A percentile compares a stretch with the other conserved stretches of the same genome.
phyloP scores from a whole-genome alignment of 2,888 invertebrate species.

The Euspilapteryx auroguttella region DNA sequence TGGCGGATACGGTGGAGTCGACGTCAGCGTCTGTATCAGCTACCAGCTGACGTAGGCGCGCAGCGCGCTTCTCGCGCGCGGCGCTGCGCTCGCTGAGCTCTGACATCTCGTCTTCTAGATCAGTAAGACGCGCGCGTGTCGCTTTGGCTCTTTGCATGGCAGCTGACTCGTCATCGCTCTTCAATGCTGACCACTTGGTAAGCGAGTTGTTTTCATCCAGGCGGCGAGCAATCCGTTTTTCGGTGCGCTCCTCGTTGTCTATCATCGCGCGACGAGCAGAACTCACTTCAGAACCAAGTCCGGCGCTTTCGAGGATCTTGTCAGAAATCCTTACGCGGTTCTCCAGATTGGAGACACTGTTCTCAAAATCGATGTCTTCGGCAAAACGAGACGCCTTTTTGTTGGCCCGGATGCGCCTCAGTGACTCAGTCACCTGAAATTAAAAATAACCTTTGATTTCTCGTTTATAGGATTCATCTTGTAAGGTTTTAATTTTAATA shows the following conservation, averaged over 20 bases:
- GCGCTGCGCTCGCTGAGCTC: conserved; percentile 69
- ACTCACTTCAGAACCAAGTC: conserved; percentile 57
- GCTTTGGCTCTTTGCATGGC: conserved; percentile 68
- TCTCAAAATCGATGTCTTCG: conserved; percentile 67
- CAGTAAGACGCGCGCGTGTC: conserved; percentile 67
- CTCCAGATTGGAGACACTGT: conserved; percentile 57
- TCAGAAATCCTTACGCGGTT: conserved; percentile 64
- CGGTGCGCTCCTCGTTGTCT: conserved; percentile 49
- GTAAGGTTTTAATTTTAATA: no score
- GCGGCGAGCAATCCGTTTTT: conserved; percentile 44
- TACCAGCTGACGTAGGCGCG: conserved; percentile 69
- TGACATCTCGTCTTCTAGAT: conserved; percentile 76
- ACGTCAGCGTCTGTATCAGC: conserved; percentile 54
- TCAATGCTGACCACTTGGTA: conserved; percentile 69
- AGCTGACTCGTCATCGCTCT: conserved; percentile 44
- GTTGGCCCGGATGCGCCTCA: conserved; percentile 63
- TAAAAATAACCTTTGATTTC: no score
- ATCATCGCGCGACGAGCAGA: conserved; percentile 47
- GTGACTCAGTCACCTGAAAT: conserved; percentile 61
- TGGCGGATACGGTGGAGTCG: conserved; percentile 26
- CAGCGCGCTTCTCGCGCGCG: conserved; percentile 71
- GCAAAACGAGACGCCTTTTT: conserved; percentile 62
- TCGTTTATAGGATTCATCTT: no score
- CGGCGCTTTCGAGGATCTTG: conserved; percentile 66
- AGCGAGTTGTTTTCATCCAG: conserved; percentile 39